Percentiles rank a stretch among this genome's conserved stretches.
These are phyloP conservation scores for Nibea coibor DNA, from an alignment of 2,113 vertebrate species.

Conservation along the genomic window DNA sequence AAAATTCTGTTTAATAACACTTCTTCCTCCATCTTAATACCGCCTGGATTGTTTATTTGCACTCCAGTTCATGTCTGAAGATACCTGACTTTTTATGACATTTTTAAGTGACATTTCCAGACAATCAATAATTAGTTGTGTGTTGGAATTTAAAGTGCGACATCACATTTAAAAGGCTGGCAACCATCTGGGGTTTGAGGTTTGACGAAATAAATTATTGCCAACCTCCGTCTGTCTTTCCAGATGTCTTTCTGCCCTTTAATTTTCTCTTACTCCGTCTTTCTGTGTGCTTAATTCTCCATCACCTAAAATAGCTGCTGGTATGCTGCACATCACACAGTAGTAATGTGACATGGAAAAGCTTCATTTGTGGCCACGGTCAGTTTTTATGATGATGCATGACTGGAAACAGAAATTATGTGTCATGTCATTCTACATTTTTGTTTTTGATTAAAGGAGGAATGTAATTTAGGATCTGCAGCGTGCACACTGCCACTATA, in stretches of 20 bases:
- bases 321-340: not conserved
- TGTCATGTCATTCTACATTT: not conserved
- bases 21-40: not conserved
- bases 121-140: constrained; percentile 69
- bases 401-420: not conserved
- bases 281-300: constrained; percentile 43
- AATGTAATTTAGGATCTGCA: not conserved
- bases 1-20: not conserved
- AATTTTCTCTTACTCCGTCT: constrained; percentile 53
- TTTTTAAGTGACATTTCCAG: constrained; percentile 67
- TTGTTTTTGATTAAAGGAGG: not conserved
- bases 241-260: constrained; percentile 70
- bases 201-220: constrained; percentile 73
- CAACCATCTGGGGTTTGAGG: constrained; percentile 65
- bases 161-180: constrained; percentile 66
- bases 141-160: constrained; percentile 63
- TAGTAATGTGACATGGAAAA: constrained; percentile 15
- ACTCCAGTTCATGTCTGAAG: constrained; percentile 42
- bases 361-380: not conserved
- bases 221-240: constrained; percentile 69
- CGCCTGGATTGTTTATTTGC: not conserved
- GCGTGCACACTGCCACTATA: not conserved
- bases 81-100: constrained; percentile 56
- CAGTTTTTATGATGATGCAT: not conserved
- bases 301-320: constrained; percentile 33